Conservation (phyloP, 1,140 invertebrate genomes). For the Bursaphelenchus mucronatus region DNA sequence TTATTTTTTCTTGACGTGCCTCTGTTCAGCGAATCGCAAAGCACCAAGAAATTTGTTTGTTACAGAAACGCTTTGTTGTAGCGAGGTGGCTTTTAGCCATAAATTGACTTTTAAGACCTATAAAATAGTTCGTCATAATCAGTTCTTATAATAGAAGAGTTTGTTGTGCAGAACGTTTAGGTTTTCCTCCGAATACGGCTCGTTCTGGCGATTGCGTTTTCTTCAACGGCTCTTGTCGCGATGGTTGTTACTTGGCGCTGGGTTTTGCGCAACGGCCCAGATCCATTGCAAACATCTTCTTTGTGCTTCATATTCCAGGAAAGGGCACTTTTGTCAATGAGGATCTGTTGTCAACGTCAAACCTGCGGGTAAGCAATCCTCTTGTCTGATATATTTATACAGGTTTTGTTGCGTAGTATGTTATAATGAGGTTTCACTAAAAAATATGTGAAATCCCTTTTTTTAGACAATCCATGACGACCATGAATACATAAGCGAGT, state of each 20-base stretch:
- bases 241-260: slow-evolving; percentile 51
- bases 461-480: slow-evolving; percentile 6
- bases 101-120: too few species aligned
- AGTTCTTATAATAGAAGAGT: not conserved
- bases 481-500: slow-evolving; percentile 35
- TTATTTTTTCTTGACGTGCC: too few species aligned
- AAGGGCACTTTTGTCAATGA: slow-evolving; percentile 48
- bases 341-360: slow-evolving; percentile 38
- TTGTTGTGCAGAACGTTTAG: slow-evolving; percentile 1
- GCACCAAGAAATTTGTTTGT: not conserved
- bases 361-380: slow-evolving; percentile 44
- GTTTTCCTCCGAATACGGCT: slow-evolving; percentile 6
- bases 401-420: slow-evolving; percentile 11
- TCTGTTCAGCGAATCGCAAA: not conserved
- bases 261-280: slow-evolving; percentile 50
- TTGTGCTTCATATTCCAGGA: slow-evolving; percentile 46
- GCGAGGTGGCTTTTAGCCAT: too few species aligned
- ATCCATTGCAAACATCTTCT: slow-evolving; percentile 49
- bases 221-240: slow-evolving; percentile 47
- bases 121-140: too few species aligned
- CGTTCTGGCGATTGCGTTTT: slow-evolving; percentile 44
- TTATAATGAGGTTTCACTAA: slow-evolving; percentile 18
- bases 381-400: too few species aligned
- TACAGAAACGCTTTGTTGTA: too few species aligned
- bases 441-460: slow-evolving; percentile 6